Base-by-base conservation (phyloP, 2,797 vertebrate genomes). In the Malacoraja senta region DNA sequence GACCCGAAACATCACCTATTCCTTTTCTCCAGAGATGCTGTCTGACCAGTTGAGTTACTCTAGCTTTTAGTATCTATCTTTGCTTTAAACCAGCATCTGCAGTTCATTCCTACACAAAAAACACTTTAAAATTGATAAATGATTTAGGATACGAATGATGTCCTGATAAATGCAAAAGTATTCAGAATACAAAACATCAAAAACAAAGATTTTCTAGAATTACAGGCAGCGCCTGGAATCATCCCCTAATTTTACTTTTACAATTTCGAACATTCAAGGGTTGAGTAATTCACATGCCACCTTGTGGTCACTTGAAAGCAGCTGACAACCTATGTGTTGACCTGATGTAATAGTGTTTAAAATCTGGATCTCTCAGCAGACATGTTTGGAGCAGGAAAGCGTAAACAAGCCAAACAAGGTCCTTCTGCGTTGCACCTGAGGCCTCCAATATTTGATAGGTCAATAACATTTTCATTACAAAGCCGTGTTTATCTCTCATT, bases 381-480 rank as follows among this genome's bases (percentile, higher is more conserved):
- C 88, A 44, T 72, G 68, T 72, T 91, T 3, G 1, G 24, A 91
- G 88, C 65, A 24, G 88, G 21, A 91, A 72, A 72, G 32, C 88
- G 10, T 24, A 91, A 38, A 91, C 32, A 71, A 91, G 88, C 88
- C 68, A 91, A 53, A 71, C 63, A 26, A 91, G 88, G 88, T 91
- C 68, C 88, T 91, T 91, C 88, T 91, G 88, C 8, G 71, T 24
- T 91, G 88, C 88, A 72, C 88, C 88, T 91, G 88, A 35, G 63
- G 35, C 88, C 88, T 68, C 88, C 32, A 72, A 38, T 72, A 72
- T 68, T 91, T 72, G 88, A 72, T 91, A 68, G 88, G 68, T 72
- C 88, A 72, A 91, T 91, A 13, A 91, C 63, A 63, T 91, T 91
- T 91, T 91, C 65, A 44, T 91, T 91, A 68, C 32, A 91, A 91